Percentiles rank a stretch among this genome's conserved stretches.
Conservation (phyloP, 1,140 invertebrate species). For the Leptonema lineaticorne region DNA sequence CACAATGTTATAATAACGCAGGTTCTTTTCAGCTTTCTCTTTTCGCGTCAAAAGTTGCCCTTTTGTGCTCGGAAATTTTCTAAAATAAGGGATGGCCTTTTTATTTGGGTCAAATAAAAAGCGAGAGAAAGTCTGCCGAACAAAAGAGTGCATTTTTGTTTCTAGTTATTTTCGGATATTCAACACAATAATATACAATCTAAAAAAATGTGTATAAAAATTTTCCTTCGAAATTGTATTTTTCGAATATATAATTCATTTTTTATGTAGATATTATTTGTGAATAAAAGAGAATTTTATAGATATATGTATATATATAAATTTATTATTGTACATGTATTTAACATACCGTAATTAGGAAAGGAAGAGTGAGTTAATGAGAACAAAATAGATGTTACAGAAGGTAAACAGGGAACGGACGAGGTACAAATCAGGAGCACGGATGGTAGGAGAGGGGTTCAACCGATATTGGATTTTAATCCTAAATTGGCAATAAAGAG, state of each 20-base stretch:
- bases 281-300: no score
- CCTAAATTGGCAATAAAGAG: conserved; percentile 1
- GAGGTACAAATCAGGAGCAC: neutral
- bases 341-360: no score
- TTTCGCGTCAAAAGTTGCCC: conserved; percentile 2
- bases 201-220: no score
- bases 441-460: neutral
- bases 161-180: neutral
- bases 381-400: no score
- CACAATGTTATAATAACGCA: neutral
- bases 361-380: no score
- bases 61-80: neutral
- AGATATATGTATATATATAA: no score
- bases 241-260: no score
- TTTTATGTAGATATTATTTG: no score
- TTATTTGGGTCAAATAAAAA: neutral
- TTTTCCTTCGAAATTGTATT: no score
- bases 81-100: conserved; percentile 1
- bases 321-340: no score
- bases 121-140: neutral
- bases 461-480: neutral
- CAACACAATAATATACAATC: no score
- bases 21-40: conserved; percentile 5
- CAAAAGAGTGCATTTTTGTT: neutral
- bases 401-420: no score